Conservation (phyloP, 2,113 vertebrate species). For the Labeo rohita region DNA sequence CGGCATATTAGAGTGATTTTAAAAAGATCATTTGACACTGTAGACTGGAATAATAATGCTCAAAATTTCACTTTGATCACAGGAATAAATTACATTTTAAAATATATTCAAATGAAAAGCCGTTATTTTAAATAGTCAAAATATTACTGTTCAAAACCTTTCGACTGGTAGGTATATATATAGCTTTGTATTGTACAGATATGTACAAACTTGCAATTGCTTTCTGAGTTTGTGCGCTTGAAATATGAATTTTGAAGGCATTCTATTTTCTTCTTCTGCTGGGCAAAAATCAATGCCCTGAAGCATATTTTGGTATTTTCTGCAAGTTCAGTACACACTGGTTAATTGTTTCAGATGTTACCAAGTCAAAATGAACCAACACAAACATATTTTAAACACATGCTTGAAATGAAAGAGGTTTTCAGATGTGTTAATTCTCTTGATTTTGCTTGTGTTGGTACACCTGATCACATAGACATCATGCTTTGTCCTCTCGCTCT, state of each 20-base stretch:
- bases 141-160: too few relatives aligned
- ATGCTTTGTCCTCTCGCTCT: conserved; percentile 1
- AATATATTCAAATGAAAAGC: too few relatives aligned
- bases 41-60: too few relatives aligned
- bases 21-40: too few relatives aligned
- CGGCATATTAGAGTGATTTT: too few relatives aligned
- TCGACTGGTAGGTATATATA: too few relatives aligned
- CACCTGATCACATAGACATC: neutral
- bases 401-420: neutral
- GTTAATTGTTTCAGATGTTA: neutral
- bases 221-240: neutral
- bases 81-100: too few relatives aligned
- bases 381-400: neutral
- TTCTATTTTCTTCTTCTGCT: neutral
- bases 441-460: neutral
- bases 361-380: neutral
- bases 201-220: too few relatives aligned
- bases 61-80: too few relatives aligned
- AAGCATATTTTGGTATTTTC: neutral
- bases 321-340: neutral
- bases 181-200: neutral
- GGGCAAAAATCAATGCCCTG: neutral
- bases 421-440: neutral
- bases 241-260: neutral
- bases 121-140: too few relatives aligned